Conservation (phyloP, 1,140 invertebrate genomes). For the Euwallacea similis region DNA sequence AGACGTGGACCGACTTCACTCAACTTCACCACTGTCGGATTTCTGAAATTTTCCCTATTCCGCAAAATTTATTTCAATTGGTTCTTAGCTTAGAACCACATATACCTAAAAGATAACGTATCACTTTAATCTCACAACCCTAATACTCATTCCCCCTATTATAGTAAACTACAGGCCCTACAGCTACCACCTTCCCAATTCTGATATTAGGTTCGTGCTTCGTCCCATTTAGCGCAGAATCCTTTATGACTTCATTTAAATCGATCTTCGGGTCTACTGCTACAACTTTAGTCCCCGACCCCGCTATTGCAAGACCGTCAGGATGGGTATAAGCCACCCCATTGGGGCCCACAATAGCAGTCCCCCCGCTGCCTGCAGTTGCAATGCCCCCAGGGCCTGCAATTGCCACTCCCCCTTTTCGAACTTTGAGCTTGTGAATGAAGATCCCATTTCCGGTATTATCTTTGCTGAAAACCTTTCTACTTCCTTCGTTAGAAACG, state of each 20-base stretch:
- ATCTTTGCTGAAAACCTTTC: constrained; percentile 48
- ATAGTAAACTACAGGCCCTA: constrained; percentile 70
- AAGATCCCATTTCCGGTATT: constrained; percentile 60
- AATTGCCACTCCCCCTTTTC: constrained; percentile 71
- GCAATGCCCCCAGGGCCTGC: constrained; percentile 74
- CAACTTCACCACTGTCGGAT: too few relatives aligned
- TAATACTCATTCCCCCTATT: constrained; percentile 52
- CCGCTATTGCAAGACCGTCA: constrained; percentile 68
- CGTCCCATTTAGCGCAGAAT: constrained; percentile 47
- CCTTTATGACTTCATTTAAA: constrained; percentile 52
- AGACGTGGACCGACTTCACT: too few relatives aligned
- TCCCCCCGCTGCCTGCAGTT: constrained; percentile 70
- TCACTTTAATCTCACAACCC: background rate
- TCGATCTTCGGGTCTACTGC: constrained; percentile 62
- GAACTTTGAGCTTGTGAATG: constrained; percentile 66
- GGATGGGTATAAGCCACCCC: constrained; percentile 71
- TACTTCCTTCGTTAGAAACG: constrained; percentile 42
- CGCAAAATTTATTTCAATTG: too few relatives aligned
- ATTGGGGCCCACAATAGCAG: constrained; percentile 72
- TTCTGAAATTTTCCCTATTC: too few relatives aligned
- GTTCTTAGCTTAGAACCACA: too few relatives aligned
- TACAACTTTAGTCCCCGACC: constrained; percentile 66
- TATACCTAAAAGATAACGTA: too few relatives aligned
- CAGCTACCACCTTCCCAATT: constrained; percentile 67
- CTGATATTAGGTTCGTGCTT: constrained; percentile 47